phyloP scores from a whole-genome alignment of 2,888 invertebrate genomes.

The Nipponacmea schrenckii region DNA sequence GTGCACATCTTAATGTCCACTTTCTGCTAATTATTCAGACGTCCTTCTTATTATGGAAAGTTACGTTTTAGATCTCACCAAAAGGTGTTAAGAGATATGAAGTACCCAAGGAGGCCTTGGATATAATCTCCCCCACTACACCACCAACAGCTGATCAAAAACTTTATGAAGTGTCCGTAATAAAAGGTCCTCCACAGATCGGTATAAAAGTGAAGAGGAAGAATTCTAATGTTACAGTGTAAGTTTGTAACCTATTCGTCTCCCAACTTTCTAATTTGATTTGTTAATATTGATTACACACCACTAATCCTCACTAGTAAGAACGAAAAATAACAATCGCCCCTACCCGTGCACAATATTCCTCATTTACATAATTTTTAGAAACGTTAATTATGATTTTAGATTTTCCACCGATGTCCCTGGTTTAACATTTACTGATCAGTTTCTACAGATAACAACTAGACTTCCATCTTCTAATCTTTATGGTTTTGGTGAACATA shows the following conservation, averaged over 20 bases:
- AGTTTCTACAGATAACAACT: constrained; percentile 56
- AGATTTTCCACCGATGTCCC: constrained; percentile 49
- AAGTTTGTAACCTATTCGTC: too few relatives aligned
- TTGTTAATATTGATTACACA: too few relatives aligned
- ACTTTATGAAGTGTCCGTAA: neutral
- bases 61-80: neutral
- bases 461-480: constrained; percentile 43
- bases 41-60: too few relatives aligned
- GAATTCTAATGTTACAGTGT: neutral
- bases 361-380: too few relatives aligned
- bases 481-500: constrained; percentile 62
- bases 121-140: neutral
- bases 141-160: neutral
- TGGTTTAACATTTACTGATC: constrained; percentile 47
- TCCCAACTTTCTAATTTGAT: too few relatives aligned
- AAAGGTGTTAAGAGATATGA: neutral
- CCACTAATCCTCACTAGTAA: too few relatives aligned
- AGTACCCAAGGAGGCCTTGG: neutral
- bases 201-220: neutral
- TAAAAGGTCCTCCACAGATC: neutral
- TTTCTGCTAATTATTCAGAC: too few relatives aligned
- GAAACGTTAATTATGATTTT: neutral
- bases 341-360: too few relatives aligned
- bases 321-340: too few relatives aligned
- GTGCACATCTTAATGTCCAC: too few relatives aligned